These are phyloP conservation scores for Gavia stellata DNA, from an alignment of 2,113 vertebrate genomes.

Conservation along the genomic window DNA sequence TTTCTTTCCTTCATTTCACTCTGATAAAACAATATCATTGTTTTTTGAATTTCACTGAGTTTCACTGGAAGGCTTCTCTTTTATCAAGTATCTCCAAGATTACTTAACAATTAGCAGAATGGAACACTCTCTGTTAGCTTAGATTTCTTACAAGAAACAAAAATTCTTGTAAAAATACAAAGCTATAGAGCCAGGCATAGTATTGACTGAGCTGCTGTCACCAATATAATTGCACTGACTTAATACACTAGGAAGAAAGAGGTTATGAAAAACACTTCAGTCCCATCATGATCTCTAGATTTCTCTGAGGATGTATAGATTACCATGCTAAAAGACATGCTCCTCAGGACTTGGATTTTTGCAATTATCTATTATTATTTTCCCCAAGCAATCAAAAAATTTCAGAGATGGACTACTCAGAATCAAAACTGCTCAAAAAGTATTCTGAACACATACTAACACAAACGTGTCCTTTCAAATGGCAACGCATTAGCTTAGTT, in stretches of 20 bases:
- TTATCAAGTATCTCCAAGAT: neutral
- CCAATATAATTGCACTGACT: neutral
- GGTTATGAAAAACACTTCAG: neutral
- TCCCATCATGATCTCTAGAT: neutral
- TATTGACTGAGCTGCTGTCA: neutral
- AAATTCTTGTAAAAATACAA: neutral
- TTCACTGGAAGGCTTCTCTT: neutral
- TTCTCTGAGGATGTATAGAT: neutral
- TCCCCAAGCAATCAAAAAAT: neutral
- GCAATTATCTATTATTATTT: neutral
- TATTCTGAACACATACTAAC: neutral
- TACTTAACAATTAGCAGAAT: neutral
- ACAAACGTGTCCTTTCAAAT: neutral
- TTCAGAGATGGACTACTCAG: neutral
- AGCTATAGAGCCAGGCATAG: neutral
- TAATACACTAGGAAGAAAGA: neutral
- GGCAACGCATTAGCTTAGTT: neutral
- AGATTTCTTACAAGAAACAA: neutral
- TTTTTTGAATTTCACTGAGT: too few species aligned
- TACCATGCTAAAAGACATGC: neutral
- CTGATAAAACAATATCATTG: conserved; percentile 26
- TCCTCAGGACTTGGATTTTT: neutral
- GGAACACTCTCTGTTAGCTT: neutral
- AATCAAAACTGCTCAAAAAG: neutral
- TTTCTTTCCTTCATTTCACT: neutral